Percentiles rank a stretch among this genome's conserved stretches.
Conservation (phyloP, 2,888 invertebrate genomes). For the Cremastinae sp. region DNA sequence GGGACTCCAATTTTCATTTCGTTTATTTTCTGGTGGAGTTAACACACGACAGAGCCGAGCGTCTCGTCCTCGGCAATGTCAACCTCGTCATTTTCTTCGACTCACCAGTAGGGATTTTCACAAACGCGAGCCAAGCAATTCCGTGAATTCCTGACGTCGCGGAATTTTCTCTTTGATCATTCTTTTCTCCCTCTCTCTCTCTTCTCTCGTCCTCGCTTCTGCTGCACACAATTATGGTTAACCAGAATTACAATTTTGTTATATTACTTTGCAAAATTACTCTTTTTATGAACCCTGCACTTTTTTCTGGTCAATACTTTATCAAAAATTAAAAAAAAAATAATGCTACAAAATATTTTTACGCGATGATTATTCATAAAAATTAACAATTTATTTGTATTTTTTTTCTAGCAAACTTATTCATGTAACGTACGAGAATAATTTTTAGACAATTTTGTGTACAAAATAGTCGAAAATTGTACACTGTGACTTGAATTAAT, state of each 20-base stretch:
- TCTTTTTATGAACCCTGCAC: neutral
- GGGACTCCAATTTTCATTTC: conserved; percentile 44
- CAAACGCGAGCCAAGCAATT: conserved; percentile 69
- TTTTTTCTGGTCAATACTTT: neutral
- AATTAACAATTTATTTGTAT: too few relatives aligned
- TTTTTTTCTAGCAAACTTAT: too few relatives aligned
- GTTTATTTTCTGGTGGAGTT: conserved; percentile 69
- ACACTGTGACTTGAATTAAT: too few relatives aligned
- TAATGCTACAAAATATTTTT: too few relatives aligned
- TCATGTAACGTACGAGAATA: too few relatives aligned
- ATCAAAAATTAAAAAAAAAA: too few relatives aligned
- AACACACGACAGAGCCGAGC: conserved; percentile 65
- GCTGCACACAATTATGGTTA: conserved; percentile 1
- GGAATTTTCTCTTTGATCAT: conserved; percentile 73
- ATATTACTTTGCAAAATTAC: neutral
- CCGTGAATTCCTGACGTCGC: conserved; percentile 69
- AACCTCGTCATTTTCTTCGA: conserved; percentile 20
- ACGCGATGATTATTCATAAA: too few relatives aligned
- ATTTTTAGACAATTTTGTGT: too few relatives aligned
- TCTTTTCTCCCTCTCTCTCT: conserved; percentile 43
- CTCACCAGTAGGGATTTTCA: conserved; percentile 4
- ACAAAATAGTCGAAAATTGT: too few relatives aligned
- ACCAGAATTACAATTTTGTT: neutral
- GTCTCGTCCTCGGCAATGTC: conserved; percentile 32
- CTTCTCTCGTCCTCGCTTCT: conserved; percentile 36